These are phyloP conservation scores for Adelosebastes latens DNA, from an alignment of 2,797 vertebrate genomes.

Conservation along the genomic window DNA sequence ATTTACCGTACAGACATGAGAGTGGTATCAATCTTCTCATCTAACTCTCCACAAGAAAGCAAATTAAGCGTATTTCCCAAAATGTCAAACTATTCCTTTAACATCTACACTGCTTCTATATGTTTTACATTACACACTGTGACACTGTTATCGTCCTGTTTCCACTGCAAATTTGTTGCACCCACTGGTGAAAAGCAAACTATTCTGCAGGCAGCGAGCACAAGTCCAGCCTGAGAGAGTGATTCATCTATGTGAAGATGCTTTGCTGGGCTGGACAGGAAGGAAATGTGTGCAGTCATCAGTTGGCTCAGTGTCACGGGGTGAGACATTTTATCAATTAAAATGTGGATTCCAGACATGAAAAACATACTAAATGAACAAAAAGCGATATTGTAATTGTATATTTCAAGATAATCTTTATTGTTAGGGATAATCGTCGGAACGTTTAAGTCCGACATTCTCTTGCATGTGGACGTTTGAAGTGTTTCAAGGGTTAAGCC, in stretches of 20 bases:
- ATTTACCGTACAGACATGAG: not conserved
- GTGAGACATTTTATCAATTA: slow-evolving; percentile 11
- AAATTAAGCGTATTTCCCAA: not conserved
- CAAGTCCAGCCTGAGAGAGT: slow-evolving; percentile 4
- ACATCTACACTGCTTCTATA: not conserved
- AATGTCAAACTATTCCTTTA: not conserved
- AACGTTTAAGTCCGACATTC: not conserved
- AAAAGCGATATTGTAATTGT: not conserved
- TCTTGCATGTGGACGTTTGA: slow-evolving; percentile 3
- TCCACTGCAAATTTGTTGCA: slow-evolving; percentile 13
- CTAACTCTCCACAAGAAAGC: not conserved
- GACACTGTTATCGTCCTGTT: not conserved
- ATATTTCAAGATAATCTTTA: not conserved
- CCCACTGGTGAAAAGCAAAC: slow-evolving; percentile 10
- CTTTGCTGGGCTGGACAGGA: slow-evolving; percentile 12
- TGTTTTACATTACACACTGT: not conserved
- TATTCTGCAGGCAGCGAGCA: slow-evolving; percentile 30
- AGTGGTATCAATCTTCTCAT: not conserved
- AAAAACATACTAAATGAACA: not conserved
- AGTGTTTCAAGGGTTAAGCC: slow-evolving; percentile 64
- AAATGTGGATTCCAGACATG: not conserved
- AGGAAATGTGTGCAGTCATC: slow-evolving; percentile 8
- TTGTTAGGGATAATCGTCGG: not conserved
- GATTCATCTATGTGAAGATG: slow-evolving; percentile 21
- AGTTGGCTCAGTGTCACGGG: not conserved